Conservation (phyloP, 2,888 invertebrate genomes). For the Sialis fuliginosa region DNA sequence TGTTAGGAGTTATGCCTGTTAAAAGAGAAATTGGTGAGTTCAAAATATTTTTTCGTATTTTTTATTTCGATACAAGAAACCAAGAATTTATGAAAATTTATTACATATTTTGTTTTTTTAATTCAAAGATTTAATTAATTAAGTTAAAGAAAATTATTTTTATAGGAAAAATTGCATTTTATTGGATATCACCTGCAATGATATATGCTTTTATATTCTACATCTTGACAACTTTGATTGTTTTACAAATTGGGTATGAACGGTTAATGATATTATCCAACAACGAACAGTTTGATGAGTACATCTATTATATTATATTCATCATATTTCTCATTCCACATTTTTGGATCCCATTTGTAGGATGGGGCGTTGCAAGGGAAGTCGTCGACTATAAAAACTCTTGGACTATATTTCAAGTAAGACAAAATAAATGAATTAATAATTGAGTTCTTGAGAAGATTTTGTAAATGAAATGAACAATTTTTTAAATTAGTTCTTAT, state of each 20-base stretch:
- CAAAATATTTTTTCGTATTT: not conserved
- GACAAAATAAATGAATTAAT: not conserved
- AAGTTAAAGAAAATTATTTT: not conserved
- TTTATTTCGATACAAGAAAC: not conserved
- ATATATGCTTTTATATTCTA: slow-evolving; percentile 47
- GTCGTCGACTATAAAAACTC: slow-evolving; percentile 51
- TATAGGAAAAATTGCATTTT: slow-evolving; percentile 38
- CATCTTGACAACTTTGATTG: slow-evolving; percentile 34
- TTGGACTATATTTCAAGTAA: slow-evolving; percentile 47
- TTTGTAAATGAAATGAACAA: not conserved
- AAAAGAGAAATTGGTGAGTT: slow-evolving; percentile 20
- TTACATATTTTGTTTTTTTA: not conserved
- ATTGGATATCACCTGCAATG: slow-evolving; percentile 43
- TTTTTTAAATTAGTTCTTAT: not conserved
- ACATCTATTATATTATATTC: slow-evolving; percentile 49
- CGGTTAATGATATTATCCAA: slow-evolving; percentile 39
- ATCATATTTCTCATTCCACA: slow-evolving; percentile 47
- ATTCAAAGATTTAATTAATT: not conserved
- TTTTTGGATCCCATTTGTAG: slow-evolving; percentile 51
- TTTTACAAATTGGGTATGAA: slow-evolving; percentile 41
- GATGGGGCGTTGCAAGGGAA: slow-evolving; percentile 50
- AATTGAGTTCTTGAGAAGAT: not conserved
- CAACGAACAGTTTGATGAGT: slow-evolving; percentile 44
- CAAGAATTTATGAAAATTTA: not conserved
- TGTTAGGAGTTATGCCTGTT: slow-evolving; percentile 47